Conservation (phyloP, 2,113 vertebrate genomes). For the Notothenia coriiceps region DNA sequence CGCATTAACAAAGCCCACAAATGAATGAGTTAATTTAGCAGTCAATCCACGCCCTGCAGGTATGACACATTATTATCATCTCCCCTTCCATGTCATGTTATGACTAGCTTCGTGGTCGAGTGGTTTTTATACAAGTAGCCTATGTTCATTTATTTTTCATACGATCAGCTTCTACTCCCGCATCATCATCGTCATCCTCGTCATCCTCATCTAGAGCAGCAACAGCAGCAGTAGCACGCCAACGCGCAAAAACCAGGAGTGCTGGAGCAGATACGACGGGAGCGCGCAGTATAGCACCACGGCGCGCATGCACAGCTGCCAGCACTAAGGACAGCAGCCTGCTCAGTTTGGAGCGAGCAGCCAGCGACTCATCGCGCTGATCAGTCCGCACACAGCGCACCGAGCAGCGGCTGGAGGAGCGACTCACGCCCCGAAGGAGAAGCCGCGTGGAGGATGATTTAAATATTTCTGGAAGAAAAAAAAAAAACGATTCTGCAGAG, state of each 20-base stretch:
- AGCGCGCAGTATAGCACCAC: slow-evolving; percentile 73
- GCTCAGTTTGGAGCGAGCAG: slow-evolving; percentile 58
- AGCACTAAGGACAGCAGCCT: slow-evolving; percentile 85
- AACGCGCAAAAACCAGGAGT: slow-evolving; percentile 65
- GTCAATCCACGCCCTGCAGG: slow-evolving; percentile 17
- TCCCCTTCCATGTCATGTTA: background rate
- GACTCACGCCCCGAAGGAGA: slow-evolving; percentile 9
- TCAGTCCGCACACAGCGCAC: slow-evolving; percentile 49
- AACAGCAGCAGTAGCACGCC: slow-evolving; percentile 52
- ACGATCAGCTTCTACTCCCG: slow-evolving; percentile 29
- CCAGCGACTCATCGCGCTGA: slow-evolving; percentile 40
- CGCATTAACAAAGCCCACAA: slow-evolving; percentile 17
- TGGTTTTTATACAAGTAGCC: slow-evolving; percentile 6
- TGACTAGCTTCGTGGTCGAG: background rate
- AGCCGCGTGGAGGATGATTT: background rate
- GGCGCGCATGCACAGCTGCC: slow-evolving; percentile 83
- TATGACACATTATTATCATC: background rate
- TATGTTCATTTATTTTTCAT: slow-evolving; percentile 48
- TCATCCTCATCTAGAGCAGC: background rate
- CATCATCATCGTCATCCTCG: background rate
- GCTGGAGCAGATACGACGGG: slow-evolving; percentile 59
- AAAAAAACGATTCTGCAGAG: slow-evolving; percentile 9
- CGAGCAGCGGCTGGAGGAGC: slow-evolving; percentile 37
- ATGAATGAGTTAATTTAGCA: background rate
- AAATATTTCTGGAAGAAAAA: too few species aligned